Base-by-base conservation (phyloP, 2,113 vertebrate species). In the Lagopus muta region DNA sequence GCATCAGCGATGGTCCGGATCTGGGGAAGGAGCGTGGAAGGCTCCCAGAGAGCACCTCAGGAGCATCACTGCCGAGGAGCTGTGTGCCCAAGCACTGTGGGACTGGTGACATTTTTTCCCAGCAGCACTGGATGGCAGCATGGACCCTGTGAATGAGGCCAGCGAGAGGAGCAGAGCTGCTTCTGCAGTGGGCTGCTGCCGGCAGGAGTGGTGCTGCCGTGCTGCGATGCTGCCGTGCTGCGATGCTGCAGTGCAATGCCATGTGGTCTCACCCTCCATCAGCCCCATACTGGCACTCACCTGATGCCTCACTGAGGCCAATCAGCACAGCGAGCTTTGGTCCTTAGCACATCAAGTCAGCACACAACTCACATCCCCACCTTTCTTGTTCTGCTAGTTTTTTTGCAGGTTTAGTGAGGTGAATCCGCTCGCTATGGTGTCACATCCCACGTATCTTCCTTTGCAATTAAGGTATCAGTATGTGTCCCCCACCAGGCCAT, bases 61-160 rank as follows among this genome's bases (percentile, higher is more conserved):
- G 38, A 38, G 38, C 1, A 60, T 32, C 43, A 8, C 32, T 1
- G 27, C 43, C 19, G 2, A 22, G 40, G 61, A 77, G 34, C 88
- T 12, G 17, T 1, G 1, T 11, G 12, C 2, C 42, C 42, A 3
- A 11, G 11, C 27, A 61, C 20, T 6, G 27, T 40, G 73, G 77
- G 18, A n/a, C 45, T 42, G 66, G 27, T 13, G 13, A n/a, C 11
- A 10, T 54, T 84, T 83, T 78, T 3, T 71, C 28, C 34, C 62
- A 50, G 78, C 70, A 94, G 94, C 74, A 66, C 86, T 82, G 92
- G 83, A 81, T 61, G 80, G 83, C 80, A 95, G 90, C 76, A 78
- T 3, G 88, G 90, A 69, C 54, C 32, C 61, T 82, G 89, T 0
- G 3, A 79, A 85, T 0, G 0, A 1, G 12, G 25, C 21, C 0